phyloP scores from a whole-genome alignment of 2,888 invertebrate species.

The Cerastis leucographa region DNA sequence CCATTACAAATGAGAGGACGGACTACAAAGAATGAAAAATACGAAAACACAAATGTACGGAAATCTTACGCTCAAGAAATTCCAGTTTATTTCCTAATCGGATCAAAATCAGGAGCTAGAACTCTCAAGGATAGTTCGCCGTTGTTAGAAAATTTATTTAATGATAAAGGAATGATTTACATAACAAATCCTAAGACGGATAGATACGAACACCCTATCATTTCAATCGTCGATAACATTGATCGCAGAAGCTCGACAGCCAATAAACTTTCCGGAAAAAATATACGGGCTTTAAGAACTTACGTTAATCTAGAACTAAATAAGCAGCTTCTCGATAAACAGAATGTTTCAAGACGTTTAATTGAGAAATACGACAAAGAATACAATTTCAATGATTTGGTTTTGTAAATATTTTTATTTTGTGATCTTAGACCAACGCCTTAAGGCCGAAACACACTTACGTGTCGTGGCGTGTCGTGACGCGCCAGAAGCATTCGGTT shows the following conservation, averaged over 20 bases:
- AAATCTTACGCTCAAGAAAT: background rate
- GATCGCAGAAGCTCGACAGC: background rate
- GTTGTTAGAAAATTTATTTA: slow-evolving; percentile 1
- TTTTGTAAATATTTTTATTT: slow-evolving; percentile 19
- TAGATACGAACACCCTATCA: background rate
- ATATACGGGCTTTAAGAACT: background rate
- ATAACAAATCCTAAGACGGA: slow-evolving; percentile 5
- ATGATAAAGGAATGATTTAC: slow-evolving; percentile 23
- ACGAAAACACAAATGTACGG: background rate
- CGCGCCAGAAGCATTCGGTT: too few relatives aligned
- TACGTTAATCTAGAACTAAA: slow-evolving; percentile 11
- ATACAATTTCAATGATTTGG: slow-evolving; percentile 38
- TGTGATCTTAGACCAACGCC: too few relatives aligned
- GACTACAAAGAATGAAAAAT: background rate
- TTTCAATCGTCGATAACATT: background rate
- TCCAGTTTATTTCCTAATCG: slow-evolving; percentile 14
- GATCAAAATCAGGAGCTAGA: background rate
- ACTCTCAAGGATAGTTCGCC: background rate
- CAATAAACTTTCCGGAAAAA: accelerated
- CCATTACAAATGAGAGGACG: slow-evolving; percentile 1
- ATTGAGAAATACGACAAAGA: slow-evolving; percentile 5
- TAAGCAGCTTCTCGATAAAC: background rate
- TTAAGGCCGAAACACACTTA: too few relatives aligned
- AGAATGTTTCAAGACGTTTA: background rate
- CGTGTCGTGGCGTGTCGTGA: too few relatives aligned